Evolutionary conservation across 2,113 vertebrate genomes (phyloP).

Genomic region (Atlantisia rogersi): DNA sequence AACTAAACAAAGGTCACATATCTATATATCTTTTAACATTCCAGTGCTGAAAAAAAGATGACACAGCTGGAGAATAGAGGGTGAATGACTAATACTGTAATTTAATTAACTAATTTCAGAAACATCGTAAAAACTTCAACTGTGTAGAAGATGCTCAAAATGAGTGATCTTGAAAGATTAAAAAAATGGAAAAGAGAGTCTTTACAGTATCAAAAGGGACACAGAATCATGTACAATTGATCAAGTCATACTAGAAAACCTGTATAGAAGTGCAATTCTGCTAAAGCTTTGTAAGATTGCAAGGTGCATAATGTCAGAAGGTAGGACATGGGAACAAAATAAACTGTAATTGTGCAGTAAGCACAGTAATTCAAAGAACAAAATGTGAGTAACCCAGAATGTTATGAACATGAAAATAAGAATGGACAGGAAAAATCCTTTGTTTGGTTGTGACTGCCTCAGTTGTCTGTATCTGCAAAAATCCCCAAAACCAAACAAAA

Average conservation of each 20-base stretch:
- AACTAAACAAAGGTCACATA: neutral
- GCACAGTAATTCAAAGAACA: neutral
- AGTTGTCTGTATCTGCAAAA: neutral
- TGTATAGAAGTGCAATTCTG: neutral
- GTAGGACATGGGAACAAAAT: neutral
- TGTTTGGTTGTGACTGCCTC: neutral
- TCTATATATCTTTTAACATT: neutral
- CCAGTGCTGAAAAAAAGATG: neutral
- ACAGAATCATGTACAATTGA: neutral
- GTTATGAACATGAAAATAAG: neutral
- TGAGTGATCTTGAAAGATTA: neutral
- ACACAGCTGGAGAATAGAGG: neutral
- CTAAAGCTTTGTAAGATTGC: neutral
- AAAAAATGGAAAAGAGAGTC: neutral
- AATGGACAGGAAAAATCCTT: neutral
- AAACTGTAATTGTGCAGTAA: neutral
- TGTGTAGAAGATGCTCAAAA: neutral
- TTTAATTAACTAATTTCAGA: neutral
- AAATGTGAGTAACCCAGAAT: neutral
- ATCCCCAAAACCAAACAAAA: neutral
- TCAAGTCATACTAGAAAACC: neutral
- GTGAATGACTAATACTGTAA: neutral
- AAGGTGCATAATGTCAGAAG: neutral
- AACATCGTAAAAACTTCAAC: neutral
- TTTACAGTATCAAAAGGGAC: neutral